Evolutionary conservation across 2,113 vertebrate species (phyloP).

Genomic region (Corynorhinus townsendii): DNA sequence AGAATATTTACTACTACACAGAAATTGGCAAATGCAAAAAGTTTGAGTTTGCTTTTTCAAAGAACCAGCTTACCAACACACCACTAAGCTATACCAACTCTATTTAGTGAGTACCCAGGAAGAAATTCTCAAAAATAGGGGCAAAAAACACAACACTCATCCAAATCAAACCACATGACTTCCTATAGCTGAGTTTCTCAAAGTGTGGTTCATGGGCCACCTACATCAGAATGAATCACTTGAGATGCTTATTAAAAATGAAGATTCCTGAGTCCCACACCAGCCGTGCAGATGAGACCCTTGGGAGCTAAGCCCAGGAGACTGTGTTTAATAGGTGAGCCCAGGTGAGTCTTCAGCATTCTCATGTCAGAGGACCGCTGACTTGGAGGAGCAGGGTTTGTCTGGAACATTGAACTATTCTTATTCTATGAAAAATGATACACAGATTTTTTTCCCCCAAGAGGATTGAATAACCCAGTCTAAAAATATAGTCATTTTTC

Average conservation of each 20-base stretch:
- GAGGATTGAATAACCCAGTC: background rate
- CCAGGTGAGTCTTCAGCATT: background rate
- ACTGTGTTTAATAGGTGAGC: background rate
- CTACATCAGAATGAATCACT: background rate
- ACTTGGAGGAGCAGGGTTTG: background rate
- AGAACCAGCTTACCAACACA: background rate
- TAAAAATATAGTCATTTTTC: background rate
- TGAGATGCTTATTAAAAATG: background rate
- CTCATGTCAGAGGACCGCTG: background rate
- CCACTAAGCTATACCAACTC: background rate
- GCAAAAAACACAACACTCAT: background rate
- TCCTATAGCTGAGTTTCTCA: background rate
- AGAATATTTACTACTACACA: background rate
- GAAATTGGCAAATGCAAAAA: background rate
- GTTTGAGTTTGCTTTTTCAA: background rate
- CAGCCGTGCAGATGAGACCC: background rate
- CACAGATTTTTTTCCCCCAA: background rate
- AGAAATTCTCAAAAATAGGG: background rate
- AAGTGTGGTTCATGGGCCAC: background rate
- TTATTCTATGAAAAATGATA: slow-evolving; percentile 10
- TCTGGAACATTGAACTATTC: background rate
- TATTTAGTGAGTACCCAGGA: background rate
- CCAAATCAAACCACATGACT: background rate
- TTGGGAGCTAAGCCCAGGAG: background rate
- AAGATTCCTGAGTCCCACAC: background rate